Conservation (phyloP, 2,113 vertebrate species). For the Mohoua ochrocephala region DNA sequence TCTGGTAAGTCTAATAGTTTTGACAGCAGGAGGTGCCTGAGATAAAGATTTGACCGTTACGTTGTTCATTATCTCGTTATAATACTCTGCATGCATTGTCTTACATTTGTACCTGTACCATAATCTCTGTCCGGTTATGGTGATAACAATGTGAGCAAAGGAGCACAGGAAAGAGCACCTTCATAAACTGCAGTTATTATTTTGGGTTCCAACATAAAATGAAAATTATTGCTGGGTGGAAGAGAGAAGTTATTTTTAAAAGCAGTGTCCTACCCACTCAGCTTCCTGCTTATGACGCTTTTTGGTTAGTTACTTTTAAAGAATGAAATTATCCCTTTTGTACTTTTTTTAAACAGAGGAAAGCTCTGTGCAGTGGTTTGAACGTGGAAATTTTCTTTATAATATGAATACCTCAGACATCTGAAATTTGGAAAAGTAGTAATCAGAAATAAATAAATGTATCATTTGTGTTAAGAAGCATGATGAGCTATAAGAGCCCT, state of each 20-base stretch:
- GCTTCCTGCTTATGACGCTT: not conserved
- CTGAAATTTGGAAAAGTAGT: not conserved
- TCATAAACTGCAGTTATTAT: not conserved
- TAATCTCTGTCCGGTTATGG: not conserved
- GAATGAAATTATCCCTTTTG: not conserved
- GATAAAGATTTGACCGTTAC: not conserved
- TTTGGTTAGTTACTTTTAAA: not conserved
- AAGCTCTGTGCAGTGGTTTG: not conserved
- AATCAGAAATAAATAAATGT: not conserved
- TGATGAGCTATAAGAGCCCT: not conserved
- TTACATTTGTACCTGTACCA: not conserved
- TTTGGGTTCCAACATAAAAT: not conserved
- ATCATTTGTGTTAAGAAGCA: not conserved
- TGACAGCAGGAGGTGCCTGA: not conserved
- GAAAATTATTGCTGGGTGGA: not conserved
- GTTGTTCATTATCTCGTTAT: not conserved
- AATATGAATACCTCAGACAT: not conserved
- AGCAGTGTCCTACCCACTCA: slow-evolving; percentile 5
- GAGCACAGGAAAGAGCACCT: not conserved
- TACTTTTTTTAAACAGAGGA: not conserved
- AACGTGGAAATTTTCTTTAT: not conserved
- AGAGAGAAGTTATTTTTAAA: slow-evolving; percentile 10
- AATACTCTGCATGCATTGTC: not conserved
- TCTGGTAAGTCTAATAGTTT: not conserved
- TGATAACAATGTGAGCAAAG: not conserved